These are phyloP conservation scores for Bombus polaris DNA, from an alignment of 1,140 invertebrate species.

Conservation along the genomic window DNA sequence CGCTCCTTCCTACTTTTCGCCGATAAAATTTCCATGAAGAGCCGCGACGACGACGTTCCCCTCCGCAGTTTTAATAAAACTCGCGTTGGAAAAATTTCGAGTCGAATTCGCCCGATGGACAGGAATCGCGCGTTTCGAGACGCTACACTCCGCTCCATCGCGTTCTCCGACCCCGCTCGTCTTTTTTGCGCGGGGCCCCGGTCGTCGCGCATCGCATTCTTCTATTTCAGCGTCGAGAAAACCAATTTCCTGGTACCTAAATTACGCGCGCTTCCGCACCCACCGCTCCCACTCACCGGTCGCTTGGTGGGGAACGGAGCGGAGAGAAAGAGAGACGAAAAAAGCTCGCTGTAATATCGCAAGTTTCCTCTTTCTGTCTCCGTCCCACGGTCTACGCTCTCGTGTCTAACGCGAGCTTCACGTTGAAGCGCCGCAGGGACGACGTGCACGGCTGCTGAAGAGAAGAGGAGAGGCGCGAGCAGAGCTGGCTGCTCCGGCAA, in stretches of 20 bases:
- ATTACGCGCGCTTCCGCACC: slow-evolving; percentile 77
- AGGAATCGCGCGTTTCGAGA: slow-evolving; percentile 14
- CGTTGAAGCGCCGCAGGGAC: slow-evolving; percentile 69
- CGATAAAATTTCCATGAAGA: slow-evolving; percentile 61
- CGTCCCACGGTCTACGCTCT: not conserved
- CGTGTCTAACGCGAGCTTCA: slow-evolving; percentile 59
- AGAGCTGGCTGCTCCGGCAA: slow-evolving; percentile 67
- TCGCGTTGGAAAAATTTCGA: slow-evolving; percentile 29
- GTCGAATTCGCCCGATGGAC: slow-evolving; percentile 21
- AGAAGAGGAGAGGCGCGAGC: slow-evolving; percentile 43
- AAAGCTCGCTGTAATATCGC: slow-evolving; percentile 78
- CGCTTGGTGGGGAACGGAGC: slow-evolving; percentile 45
- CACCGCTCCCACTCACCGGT: slow-evolving; percentile 26
- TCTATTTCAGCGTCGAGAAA: slow-evolving; percentile 84
- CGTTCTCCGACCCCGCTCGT: not conserved
- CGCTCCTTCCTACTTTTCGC: slow-evolving; percentile 29
- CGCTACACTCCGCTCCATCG: not conserved
- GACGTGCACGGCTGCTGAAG: slow-evolving; percentile 45
- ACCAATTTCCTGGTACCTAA: slow-evolving; percentile 83
- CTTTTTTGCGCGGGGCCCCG: slow-evolving; percentile 62
- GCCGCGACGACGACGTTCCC: not conserved
- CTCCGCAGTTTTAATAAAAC: slow-evolving; percentile 60
- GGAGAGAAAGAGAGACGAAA: slow-evolving; percentile 68
- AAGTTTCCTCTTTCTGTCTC: slow-evolving; percentile 76
- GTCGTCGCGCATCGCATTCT: slow-evolving; percentile 79